Base-by-base conservation (phyloP, 2,797 vertebrate species). In the Adelosebastes latens region DNA sequence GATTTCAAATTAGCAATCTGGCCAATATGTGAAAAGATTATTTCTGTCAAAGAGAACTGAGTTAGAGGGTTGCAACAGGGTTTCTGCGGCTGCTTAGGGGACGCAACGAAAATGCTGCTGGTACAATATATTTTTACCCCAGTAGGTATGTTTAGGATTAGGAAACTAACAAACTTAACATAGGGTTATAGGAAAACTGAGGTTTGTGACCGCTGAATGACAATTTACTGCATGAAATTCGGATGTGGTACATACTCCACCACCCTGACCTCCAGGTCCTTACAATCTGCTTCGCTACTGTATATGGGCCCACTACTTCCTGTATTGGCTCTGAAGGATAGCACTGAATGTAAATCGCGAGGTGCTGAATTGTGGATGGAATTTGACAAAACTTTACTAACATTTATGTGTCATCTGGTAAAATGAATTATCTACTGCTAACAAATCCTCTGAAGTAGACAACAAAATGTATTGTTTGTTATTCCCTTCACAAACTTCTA, bases 1-100 rank as follows among this genome's bases (percentile, higher is more conserved):
- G 18, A 73, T 78, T 84, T 84, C 13, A 86, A 84, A 81, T 78
- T 11, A 82, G 53, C 42, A 79, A 64, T 64, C 39, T 59, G 63
- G 68, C 55, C 53, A 67, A 42, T 56, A 52, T 65, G 49, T 20
- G 32, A 58, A 82, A 79, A 61, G 13, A 67, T n/a, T 62, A 5
- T 67, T 4, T 68, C 18, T 67, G 36, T 20, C 5, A 5, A 46
- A 42, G 27, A 13, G 8, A 59, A 49, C 27, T 53, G 27, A 80
- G 36, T 72, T 61, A 14, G 52, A 75, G 13, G 32, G 24, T 59
- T n/a, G 20, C 22, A 72, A 55, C 27, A 18, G 5, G 16, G 24
- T 6, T 25, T 25, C 18, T 2, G 8, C 10, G 6, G n/a, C 12
- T 72, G 11, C 31, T 55, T 25, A 2, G 0, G 11, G n/a, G 29